phyloP scores from a whole-genome alignment of 2,797 vertebrate genomes.

The Anolis apletophallus region DNA sequence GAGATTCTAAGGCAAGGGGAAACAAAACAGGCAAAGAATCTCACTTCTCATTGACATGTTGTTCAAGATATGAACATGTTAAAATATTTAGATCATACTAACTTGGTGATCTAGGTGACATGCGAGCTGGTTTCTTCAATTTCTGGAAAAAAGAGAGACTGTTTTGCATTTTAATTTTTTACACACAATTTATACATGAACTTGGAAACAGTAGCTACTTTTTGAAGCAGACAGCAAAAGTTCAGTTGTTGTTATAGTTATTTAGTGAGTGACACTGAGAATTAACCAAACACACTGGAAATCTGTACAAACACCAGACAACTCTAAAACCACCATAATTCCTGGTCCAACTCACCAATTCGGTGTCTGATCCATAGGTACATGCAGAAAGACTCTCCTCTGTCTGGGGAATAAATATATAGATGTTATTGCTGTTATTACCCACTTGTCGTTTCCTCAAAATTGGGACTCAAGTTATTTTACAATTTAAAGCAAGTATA shows the following conservation, averaged over 20 bases:
- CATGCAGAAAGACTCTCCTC: slow-evolving; percentile 76
- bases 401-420: slow-evolving; percentile 68
- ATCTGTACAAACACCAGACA: neutral
- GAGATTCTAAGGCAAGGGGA: slow-evolving; percentile 83
- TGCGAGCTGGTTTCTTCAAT: slow-evolving; percentile 78
- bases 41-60: neutral
- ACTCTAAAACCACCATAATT: fast-evolving
- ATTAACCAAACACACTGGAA: too few species aligned
- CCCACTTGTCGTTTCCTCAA: too few species aligned
- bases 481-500: too few species aligned
- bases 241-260: neutral
- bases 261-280: neutral
- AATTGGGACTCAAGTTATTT: too few species aligned
- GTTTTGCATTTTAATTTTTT: neutral
- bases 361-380: slow-evolving; percentile 74
- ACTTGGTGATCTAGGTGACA: slow-evolving; percentile 86
- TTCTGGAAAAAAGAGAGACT: slow-evolving; percentile 74
- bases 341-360: slow-evolving; percentile 72
- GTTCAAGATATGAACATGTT: neutral
- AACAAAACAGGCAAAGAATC: neutral
- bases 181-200: neutral
- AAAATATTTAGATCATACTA: slow-evolving; percentile 66
- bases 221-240: neutral
- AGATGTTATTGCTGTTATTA: neutral
- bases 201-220: neutral